Base-by-base conservation (phyloP, 2,113 vertebrate species). In the Butorides virescens region DNA sequence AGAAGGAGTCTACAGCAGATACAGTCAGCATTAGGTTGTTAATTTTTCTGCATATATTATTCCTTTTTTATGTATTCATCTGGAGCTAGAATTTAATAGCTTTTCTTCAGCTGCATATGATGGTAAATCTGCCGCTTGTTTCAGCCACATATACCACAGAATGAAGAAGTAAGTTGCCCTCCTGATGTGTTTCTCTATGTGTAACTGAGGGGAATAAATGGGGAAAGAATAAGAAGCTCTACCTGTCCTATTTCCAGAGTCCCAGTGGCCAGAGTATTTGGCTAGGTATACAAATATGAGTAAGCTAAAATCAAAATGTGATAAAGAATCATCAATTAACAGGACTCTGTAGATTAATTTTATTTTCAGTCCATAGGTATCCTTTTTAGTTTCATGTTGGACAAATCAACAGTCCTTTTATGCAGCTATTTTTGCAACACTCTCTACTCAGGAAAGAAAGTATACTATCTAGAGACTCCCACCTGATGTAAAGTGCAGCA, bases 21-120 rank as follows among this genome's bases (percentile, higher is more conserved):
- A 42, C 0, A 0, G 17, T 37, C 1, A 0, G 23, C 27, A 62
- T 46, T 91, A 72, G 11, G 17, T 49, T 70, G 36, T 30, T 84
- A 47, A 36, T 55, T 66, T 80, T 75, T 9, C 12, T 79, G 22
- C 13, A 36, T 39, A 59, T 1, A 11, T 93, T 76, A 49, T 27
- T 81, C 17, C 4, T 37, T 37, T 80, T 68, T n/a, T 25, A 59
- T 42, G 5, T 59, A 46, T 80, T 76, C 21, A 27, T 11, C 3
- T 55, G 59, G 8, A 84, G 15, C 3, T 61, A 63, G 42, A 68
- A 65, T 84, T 67, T 72, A 8, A 55, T 25, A 50, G 58, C 10
- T 49, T 72, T 59, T 52, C 37, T 83, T 71, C 1, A 20, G 4
- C 14, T 42, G 22, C 7, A 2, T 47, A 42, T 67, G 9, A 37